Evolutionary conservation across 2,113 vertebrate genomes (phyloP).

Genomic region (Varanus komodoensis): DNA sequence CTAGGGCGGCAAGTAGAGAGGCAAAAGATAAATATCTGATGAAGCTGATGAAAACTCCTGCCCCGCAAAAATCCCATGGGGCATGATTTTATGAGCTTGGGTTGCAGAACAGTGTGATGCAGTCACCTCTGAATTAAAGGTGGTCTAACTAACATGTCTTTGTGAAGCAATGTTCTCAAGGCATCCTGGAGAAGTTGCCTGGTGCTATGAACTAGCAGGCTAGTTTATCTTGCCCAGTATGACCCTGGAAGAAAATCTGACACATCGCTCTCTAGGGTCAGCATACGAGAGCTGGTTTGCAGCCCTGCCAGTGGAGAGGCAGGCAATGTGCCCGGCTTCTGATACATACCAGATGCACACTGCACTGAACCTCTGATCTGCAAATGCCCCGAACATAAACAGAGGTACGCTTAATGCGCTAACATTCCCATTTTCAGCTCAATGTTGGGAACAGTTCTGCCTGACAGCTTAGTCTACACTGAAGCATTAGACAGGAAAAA

Average conservation of each 20-base stretch:
- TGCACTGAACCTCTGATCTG: not conserved
- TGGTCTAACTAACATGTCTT: not conserved
- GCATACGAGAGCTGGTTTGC: not conserved
- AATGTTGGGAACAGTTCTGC: not conserved
- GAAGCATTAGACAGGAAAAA: not conserved
- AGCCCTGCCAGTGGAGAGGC: no score
- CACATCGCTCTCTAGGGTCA: no score
- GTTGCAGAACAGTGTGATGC: not conserved
- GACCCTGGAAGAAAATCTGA: not conserved
- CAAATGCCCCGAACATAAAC: not conserved
- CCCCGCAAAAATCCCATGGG: not conserved
- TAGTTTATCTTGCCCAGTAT: not conserved
- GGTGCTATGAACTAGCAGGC: not conserved
- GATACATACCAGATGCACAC: no score
- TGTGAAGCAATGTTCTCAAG: not conserved
- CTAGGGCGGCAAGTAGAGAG: not conserved
- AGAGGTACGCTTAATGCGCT: not conserved
- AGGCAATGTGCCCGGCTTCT: not conserved
- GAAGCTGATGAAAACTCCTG: not conserved
- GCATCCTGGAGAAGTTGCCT: not conserved
- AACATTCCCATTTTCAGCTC: not conserved
- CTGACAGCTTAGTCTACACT: not conserved
- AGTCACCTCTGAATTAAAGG: no score
- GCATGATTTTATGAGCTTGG: not conserved
- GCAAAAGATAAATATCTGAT: not conserved